Conservation (phyloP, 1,140 invertebrate species). For the Penaeus indicus region DNA sequence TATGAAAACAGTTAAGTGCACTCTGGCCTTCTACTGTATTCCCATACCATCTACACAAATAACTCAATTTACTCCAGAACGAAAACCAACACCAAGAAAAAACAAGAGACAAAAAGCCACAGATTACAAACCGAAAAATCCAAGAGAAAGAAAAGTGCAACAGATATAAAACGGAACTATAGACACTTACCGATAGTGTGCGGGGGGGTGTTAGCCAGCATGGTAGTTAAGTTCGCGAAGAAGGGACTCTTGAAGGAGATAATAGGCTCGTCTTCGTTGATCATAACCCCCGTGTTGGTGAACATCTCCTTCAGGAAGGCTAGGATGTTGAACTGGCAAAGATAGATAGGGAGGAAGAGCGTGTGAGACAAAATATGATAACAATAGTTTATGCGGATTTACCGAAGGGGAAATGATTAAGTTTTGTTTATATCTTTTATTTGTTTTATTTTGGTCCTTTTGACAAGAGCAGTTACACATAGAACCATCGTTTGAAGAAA, state of each 20-base stretch:
- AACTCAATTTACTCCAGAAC: no score
- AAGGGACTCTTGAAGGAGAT: slow-evolving; percentile 82
- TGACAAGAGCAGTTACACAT: neutral
- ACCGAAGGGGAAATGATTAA: slow-evolving; percentile 68
- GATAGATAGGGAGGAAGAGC: slow-evolving; percentile 74
- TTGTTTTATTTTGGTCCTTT: neutral
- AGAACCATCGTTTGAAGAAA: neutral
- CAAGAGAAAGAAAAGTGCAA: no score
- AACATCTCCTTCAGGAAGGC: slow-evolving; percentile 77
- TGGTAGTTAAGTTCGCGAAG: slow-evolving; percentile 70
- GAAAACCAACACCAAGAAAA: no score
- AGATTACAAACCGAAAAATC: no score
- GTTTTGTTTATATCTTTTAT: neutral
- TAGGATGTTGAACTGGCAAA: slow-evolving; percentile 84
- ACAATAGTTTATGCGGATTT: no score
- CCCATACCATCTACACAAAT: no score
- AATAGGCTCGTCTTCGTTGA: slow-evolving; percentile 77
- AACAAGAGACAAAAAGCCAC: no score
- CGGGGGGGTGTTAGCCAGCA: slow-evolving; percentile 70
- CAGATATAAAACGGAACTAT: slow-evolving; percentile 66
- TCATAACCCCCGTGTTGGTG: slow-evolving; percentile 75
- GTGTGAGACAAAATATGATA: slow-evolving; percentile 74
- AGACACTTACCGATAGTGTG: slow-evolving; percentile 54
- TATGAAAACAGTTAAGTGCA: no score
- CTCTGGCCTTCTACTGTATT: no score